Evolutionary conservation across 1,140 invertebrate genomes (phyloP), one percentile per base, ranked within the genome.

Genomic region (Adelges cooleyi): DNA sequence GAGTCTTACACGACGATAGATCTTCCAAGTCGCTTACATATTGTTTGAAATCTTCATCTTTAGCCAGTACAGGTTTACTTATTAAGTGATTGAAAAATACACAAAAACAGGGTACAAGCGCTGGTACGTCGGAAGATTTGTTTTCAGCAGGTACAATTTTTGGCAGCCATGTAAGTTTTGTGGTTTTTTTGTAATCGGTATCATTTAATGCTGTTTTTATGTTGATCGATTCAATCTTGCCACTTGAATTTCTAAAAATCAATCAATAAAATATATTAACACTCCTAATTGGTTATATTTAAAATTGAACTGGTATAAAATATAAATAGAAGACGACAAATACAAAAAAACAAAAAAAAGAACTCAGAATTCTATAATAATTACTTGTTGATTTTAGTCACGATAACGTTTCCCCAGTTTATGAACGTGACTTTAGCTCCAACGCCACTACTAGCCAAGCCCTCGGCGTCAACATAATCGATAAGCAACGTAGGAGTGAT

Each of bases 51-150:
- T 99, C 93, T 71, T 98, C 95, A 74, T 98, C 95, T 75, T 95
- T 98, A 4, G 82, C 92, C 1, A 99, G 76, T 22, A 98, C 80
- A 1, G 90, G 78, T 74, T 98, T 99, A 18, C 81, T 89, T 69
- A 99, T 96, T 56, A 99, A 89, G 74, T 99, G 90, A 72, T 98
- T 92, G 74, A 93, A 99, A 75, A 92, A 94, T 13, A 95, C 85
- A 70, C 89, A 90, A 65, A 84, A 86, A n/a, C 90, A 86, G 29
- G 91, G 87, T 29, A 88, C 83, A 48, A 84, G 79, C 2, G 79
- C 76, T 40, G 79, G 29, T 25, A 50, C 33, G 0, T 10, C 20
- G 22, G 53, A 48, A 5, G 11, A 33, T 17, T 49, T 50, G 11
- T 4, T 77, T 52, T 86, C 77, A 2, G 81, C 75, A n/a, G n/a